A percentile compares a stretch with the other conserved stretches of the same genome.
phyloP scores from a whole-genome alignment of 2,113 vertebrate genomes.

The Cercocebus atys region DNA sequence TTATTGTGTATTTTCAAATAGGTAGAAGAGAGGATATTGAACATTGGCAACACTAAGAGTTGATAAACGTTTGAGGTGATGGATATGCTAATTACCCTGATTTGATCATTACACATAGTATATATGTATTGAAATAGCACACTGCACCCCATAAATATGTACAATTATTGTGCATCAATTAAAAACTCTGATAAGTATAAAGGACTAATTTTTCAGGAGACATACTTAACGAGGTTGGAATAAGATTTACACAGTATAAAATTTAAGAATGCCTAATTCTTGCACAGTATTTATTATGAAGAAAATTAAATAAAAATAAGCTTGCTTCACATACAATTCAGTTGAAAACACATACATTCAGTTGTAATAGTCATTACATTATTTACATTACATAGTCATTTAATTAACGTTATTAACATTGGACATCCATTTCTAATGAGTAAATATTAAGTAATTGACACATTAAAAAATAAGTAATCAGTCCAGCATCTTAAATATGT shows the following conservation, averaged over 20 bases:
- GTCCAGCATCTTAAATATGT: background rate
- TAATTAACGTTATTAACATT: background rate
- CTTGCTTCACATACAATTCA: slow-evolving; percentile 6
- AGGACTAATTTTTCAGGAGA: background rate
- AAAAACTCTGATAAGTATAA: background rate
- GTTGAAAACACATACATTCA: background rate
- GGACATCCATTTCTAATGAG: background rate
- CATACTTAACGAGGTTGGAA: background rate
- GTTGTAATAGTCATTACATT: background rate
- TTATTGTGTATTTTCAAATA: background rate
- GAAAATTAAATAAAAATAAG: background rate
- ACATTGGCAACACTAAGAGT: background rate
- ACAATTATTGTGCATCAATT: background rate
- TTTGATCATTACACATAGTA: background rate
- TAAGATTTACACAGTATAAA: background rate
- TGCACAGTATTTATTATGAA: background rate
- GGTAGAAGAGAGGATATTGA: background rate
- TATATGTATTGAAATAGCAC: background rate
- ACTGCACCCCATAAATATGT: background rate
- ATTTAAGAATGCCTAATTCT: background rate
- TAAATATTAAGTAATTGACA: background rate
- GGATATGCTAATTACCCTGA: background rate
- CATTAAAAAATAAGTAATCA: background rate
- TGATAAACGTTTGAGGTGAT: background rate
- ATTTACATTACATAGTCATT: background rate